A percentile compares a stretch with the other conserved stretches of the same genome.
Conservation (phyloP, 2,888 invertebrate species). For the Meandrusa payeni region DNA sequence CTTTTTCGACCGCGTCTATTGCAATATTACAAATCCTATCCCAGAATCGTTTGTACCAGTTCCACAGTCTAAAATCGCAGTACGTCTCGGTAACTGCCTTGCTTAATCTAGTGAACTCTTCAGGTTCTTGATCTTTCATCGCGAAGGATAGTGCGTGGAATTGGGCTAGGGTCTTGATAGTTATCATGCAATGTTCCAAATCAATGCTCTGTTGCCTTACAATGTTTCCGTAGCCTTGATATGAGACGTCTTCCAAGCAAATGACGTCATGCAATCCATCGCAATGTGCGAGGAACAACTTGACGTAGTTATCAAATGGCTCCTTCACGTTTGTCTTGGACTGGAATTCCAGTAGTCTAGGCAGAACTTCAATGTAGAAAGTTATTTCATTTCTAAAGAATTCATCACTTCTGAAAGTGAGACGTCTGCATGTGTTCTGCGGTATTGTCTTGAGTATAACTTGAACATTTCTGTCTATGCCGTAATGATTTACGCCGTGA, state of each 20-base stretch:
- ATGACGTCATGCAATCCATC: slow-evolving; percentile 80
- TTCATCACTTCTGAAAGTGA: slow-evolving; percentile 83
- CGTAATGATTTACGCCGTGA: slow-evolving; percentile 55
- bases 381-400: slow-evolving; percentile 86
- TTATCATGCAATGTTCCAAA: slow-evolving; percentile 68
- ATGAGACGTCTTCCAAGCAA: slow-evolving; percentile 76
- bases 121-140: slow-evolving; percentile 76
- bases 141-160: slow-evolving; percentile 82
- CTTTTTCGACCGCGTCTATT: slow-evolving; percentile 82
- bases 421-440: slow-evolving; percentile 80
- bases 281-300: slow-evolving; percentile 60
- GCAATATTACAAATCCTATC: slow-evolving; percentile 73
- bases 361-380: slow-evolving; percentile 81
- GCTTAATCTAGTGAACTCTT: slow-evolving; percentile 64
- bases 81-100: slow-evolving; percentile 77
- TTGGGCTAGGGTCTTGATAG: slow-evolving; percentile 76
- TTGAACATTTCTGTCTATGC: slow-evolving; percentile 56
- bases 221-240: slow-evolving; percentile 63
- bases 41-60: slow-evolving; percentile 81
- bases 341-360: slow-evolving; percentile 67
- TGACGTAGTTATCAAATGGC: slow-evolving; percentile 74
- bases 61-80: slow-evolving; percentile 72
- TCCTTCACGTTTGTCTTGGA: slow-evolving; percentile 51
- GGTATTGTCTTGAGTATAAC: slow-evolving; percentile 85
- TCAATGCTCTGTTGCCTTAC: slow-evolving; percentile 74